Evolutionary conservation across 2,797 vertebrate species (phyloP).

Genomic region (Malacoctenus gilli): DNA sequence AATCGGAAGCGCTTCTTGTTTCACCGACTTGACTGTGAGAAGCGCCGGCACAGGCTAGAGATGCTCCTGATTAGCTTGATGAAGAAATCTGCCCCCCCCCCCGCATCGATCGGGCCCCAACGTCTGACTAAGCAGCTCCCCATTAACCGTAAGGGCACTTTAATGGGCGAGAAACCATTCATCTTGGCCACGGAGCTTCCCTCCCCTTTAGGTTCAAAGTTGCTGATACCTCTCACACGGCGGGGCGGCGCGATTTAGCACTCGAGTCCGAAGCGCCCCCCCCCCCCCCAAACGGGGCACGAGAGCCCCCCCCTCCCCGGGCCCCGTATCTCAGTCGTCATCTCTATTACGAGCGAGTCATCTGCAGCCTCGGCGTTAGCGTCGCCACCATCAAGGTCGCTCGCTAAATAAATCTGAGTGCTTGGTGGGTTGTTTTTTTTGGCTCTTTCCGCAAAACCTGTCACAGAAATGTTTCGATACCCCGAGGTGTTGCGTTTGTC

Average conservation of each 20-base stretch:
- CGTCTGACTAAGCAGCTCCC: conserved; percentile 60
- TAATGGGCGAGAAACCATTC: conserved; percentile 53
- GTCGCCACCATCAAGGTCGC: conserved; percentile 24
- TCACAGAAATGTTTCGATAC: conserved; percentile 7
- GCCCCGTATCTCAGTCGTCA: conserved; percentile 15
- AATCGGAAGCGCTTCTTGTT: too few relatives aligned
- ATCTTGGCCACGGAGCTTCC: conserved; percentile 42
- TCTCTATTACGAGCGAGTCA: conserved; percentile 28
- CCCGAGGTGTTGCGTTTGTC: not conserved
- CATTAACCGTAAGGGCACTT: conserved; percentile 55
- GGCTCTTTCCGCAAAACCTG: conserved; percentile 1
- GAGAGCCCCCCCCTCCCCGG: conserved; percentile 19
- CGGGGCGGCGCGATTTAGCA: conserved; percentile 38
- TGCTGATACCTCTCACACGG: conserved; percentile 54
- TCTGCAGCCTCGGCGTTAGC: conserved; percentile 35
- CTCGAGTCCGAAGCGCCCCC: conserved; percentile 19
- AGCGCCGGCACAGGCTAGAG: conserved; percentile 11
- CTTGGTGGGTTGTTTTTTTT: conserved; percentile 2
- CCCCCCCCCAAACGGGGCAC: too few relatives aligned
- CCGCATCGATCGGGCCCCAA: conserved; percentile 44
- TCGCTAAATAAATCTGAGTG: conserved; percentile 7
- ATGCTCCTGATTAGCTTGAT: conserved; percentile 48
- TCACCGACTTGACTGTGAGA: not conserved
- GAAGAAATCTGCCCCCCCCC: conserved; percentile 47
- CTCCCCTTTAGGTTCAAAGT: conserved; percentile 49